These are phyloP conservation scores for Puntigrus tetrazona DNA, from an alignment of 2,113 vertebrate genomes.

Conservation along the genomic window DNA sequence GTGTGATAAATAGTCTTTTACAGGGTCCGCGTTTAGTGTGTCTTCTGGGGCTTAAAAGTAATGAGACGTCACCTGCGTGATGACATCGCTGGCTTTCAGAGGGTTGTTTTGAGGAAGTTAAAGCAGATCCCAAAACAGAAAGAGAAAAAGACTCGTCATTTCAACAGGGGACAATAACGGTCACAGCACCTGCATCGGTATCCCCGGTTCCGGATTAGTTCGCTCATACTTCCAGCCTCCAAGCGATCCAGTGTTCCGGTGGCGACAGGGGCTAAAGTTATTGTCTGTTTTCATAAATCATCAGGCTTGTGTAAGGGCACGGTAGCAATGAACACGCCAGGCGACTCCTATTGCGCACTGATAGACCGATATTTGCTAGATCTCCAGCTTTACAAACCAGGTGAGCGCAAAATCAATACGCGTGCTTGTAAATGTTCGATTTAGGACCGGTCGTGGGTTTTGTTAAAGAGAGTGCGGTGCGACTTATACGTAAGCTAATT, in stretches of 20 bases:
- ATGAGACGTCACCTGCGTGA: constrained; percentile 20
- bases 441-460: neutral
- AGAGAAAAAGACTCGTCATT: constrained; percentile 28
- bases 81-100: constrained; percentile 15
- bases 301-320: constrained; percentile 23
- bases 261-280: neutral
- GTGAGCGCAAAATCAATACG: neutral
- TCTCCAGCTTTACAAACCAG: constrained; percentile 17
- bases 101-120: constrained; percentile 46
- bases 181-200: neutral
- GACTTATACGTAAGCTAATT: neutral
- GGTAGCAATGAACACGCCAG: neutral
- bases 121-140: constrained; percentile 40
- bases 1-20: neutral
- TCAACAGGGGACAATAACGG: neutral
- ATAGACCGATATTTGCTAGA: constrained; percentile 11
- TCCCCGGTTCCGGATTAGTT: constrained; percentile 1
- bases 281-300: constrained; percentile 35
- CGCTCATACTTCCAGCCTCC: neutral
- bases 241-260: neutral
- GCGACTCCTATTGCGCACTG: constrained; percentile 2
- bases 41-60: neutral
- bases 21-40: neutral
- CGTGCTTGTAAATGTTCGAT: neutral
- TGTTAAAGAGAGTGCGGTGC: neutral